Base-by-base conservation (phyloP, 2,888 invertebrate genomes). In the Aspidapion aeneum region DNA sequence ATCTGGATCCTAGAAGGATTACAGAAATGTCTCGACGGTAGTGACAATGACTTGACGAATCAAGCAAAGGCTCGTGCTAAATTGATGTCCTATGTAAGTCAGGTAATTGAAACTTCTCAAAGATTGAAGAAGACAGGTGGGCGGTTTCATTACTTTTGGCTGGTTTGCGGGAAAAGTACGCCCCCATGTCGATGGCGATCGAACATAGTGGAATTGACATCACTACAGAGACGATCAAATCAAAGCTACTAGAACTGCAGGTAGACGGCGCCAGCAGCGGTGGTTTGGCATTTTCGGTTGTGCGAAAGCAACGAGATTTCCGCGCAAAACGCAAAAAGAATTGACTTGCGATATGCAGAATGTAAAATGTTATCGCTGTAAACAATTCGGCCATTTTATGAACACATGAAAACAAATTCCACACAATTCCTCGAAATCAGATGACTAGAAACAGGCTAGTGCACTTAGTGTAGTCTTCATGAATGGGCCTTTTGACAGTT, bases 401-500 rank as follows among this genome's bases (percentile, higher is more conserved):
- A 69, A 64, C 51, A 66, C 67, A 55, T 17, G 55, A 55, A 55
- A 55, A 55, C 18, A 48, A 48, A 48, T 5, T n/a, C 7, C 5
- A 5, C 9, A 48, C n/a, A 48, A 48, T 48, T 48, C 49, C 9
- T n/a, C 49, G 18, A 50, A 9, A n/a, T 16, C 9, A 21, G 12
- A 35, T 51, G 16, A 51, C n/a, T 21, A 35, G 21, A 60, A 64
- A 21, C 17, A 18, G 49, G 20, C 56, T 3, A 66, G 65, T 63
- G 70, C 64, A 1, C 70, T 71, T 61, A 69, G 65, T 66, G 66
- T 64, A 56, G 66, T 67, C 9, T 70, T 69, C 64, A 50, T 68
- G 22, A 69, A 60, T 60, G 66, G 64, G 69, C 1, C 69, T 70
- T 71, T 67, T 51, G 63, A 49, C 18, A 54, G 57, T 20, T 49